Base-by-base conservation (phyloP, 2,113 vertebrate genomes). In the Takifugu bimaculatus region DNA sequence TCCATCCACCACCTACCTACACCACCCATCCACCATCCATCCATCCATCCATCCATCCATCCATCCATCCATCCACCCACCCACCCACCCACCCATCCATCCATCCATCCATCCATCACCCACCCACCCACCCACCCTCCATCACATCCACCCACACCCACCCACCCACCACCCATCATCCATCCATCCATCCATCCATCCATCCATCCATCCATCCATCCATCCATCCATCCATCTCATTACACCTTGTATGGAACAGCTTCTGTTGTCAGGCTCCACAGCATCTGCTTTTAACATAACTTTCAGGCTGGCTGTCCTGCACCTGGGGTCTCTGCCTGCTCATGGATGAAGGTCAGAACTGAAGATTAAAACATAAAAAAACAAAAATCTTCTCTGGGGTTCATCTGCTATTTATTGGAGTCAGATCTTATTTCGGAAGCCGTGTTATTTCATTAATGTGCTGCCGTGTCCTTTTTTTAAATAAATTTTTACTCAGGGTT, bases 351-450 rank as follows among this genome's bases (percentile, higher is more conserved):
- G 59, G 45, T 29, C 60, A 74, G 5, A 44, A 47, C 51, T 44
- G 9, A 39, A 20, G 66, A 56, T 75, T 51, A 69, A 57, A 54
- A 49, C 15, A 35, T 20, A 10, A 0, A 32, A 20, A 32, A 26
- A 50, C 45, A 13, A 15, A 64, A 13, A 60, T 25, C n/a, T 9
- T 39, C 7, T 73, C 52, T 29, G 32, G 26, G 48, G 29, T 61
- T 72, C 51, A 39, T 73, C 57, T 62, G 45, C 28, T 55, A 10
- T 72, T 39, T 51, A 54, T 79, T 63, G 56, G 50, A 74, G 49
- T n/a, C 27, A 54, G 43, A 29, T 45, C 25, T 57, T 10, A 39
- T 39, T 39, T 39, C 43, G 67, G 11, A 65, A 70, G 45, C 65
- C 54, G 50, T 26, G 3, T 26, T 39, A 6, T 51, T 32, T n/a